phyloP scores from a whole-genome alignment of 2,113 vertebrate genomes.

The Alligator sinensis region DNA sequence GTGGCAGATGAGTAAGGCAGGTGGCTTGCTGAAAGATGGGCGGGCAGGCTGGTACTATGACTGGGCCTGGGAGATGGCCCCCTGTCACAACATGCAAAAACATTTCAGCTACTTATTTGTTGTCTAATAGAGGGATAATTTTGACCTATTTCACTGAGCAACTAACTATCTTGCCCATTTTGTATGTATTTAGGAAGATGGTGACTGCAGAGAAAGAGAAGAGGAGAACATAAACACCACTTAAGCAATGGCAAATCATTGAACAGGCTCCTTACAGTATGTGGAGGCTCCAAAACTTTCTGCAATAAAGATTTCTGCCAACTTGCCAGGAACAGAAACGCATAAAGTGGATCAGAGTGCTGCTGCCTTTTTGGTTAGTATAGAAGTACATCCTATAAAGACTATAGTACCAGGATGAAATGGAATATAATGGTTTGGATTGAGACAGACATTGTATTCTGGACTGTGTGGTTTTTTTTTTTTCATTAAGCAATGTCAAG shows the following conservation, averaged over 20 bases:
- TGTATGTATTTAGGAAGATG: neutral
- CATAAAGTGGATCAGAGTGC: neutral
- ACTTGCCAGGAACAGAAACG: neutral
- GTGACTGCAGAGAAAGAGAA: neutral
- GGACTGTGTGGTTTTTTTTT: neutral
- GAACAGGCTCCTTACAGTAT: neutral
- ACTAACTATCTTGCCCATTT: neutral
- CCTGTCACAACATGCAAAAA: neutral
- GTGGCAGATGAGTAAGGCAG: no score
- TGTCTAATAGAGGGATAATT: neutral
- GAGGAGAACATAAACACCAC: neutral
- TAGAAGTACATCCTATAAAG: neutral
- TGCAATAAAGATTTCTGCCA: neutral
- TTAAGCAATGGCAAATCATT: neutral
- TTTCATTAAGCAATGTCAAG: neutral
- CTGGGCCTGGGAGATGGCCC: no score
- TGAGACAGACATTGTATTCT: neutral
- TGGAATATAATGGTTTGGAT: neutral
- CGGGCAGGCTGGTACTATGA: no score
- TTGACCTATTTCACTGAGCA: neutral
- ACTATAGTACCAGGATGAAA: neutral
- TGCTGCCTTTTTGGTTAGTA: neutral
- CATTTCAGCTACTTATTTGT: neutral
- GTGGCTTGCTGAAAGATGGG: no score
- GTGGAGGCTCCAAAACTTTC: accelerated